Base-by-base conservation (phyloP, 2,888 invertebrate genomes). In the Agriopis marginaria region DNA sequence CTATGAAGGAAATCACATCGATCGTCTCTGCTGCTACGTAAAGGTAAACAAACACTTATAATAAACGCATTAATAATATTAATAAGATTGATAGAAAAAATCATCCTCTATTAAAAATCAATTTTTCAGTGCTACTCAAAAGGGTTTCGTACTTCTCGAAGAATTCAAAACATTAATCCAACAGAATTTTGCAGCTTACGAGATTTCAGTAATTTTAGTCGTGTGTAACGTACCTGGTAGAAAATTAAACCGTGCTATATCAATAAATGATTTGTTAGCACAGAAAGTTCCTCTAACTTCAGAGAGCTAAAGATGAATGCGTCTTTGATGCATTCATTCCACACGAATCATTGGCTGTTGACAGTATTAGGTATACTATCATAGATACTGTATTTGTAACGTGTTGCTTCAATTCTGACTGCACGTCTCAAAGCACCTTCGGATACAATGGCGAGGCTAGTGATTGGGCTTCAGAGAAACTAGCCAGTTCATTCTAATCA, bases 381-480 rank as follows among this genome's bases (percentile, higher is more conserved):
- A 32, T 45, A 10, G 47, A 12, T 14, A 12, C 45, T 4, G 47
- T n/a, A 12, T 6, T 47, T 42, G 49, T 40, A 54, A 71, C 71
- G 73, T 73, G 75, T 73, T 75, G 68, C 71, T 68, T 65, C 60
- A 66, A 58, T 63, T 68, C 56, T 68, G 68, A 61, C 53, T 75
- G 68, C 71, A 73, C 75, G 71, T 68, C 58, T 61, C 55, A 9
- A 17, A 55, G 47, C 47, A 17, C 54, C 40, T 55, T 44, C 61
- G 14, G 23, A 50, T 49, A 39, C 55, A 61, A 61, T 66, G 12
- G 10, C 32, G 32, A 39, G 44, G 23, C 9, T 50, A 50, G 62
- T 56, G 51, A 67, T 51, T 44, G 56, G 14, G 39, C 50, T 50
- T n/a, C 62, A 56, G 55, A 50, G 17, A 64, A 63, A 64, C 49